phyloP scores from a whole-genome alignment of 2,113 vertebrate genomes.

The Ammodytes marinus region DNA sequence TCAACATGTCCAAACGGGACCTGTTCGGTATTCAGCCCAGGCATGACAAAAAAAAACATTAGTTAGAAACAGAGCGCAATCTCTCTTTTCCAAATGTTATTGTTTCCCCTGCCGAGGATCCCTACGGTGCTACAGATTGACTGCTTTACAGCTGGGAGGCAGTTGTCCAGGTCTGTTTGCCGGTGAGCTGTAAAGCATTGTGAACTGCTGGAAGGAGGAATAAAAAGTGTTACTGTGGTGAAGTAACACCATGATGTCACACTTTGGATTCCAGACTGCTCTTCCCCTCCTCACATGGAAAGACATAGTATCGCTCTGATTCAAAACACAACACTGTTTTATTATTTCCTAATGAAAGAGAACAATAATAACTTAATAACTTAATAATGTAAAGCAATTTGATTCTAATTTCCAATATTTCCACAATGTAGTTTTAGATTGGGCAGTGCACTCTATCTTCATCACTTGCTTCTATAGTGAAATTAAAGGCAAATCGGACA shows the following conservation, averaged over 20 bases:
- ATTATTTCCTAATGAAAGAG: background rate
- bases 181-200: constrained; percentile 38
- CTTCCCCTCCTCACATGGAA: background rate
- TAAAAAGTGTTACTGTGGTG: constrained; percentile 28
- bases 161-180: constrained; percentile 44
- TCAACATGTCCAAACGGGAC: constrained; percentile 9
- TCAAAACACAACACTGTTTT: background rate
- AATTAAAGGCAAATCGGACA: background rate
- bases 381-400: constrained; percentile 1
- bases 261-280: constrained; percentile 18
- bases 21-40: constrained; percentile 42
- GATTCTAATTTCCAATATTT: background rate
- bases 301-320: background rate
- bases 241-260: constrained; percentile 11
- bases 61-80: constrained; percentile 37
- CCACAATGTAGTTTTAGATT: too few species aligned
- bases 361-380: background rate
- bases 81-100: constrained; percentile 41
- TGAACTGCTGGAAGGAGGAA: constrained; percentile 38
- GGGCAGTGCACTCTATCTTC: background rate
- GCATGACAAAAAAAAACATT: constrained; percentile 32
- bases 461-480: too few species aligned
- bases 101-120: constrained; percentile 41
- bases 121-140: constrained; percentile 44
- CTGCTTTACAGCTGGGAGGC: constrained; percentile 61